Evolutionary conservation across 2,888 invertebrate genomes (phyloP), one percentile per base, ranked within the genome.

Genomic region (Eristalinus sepulchralis): DNA sequence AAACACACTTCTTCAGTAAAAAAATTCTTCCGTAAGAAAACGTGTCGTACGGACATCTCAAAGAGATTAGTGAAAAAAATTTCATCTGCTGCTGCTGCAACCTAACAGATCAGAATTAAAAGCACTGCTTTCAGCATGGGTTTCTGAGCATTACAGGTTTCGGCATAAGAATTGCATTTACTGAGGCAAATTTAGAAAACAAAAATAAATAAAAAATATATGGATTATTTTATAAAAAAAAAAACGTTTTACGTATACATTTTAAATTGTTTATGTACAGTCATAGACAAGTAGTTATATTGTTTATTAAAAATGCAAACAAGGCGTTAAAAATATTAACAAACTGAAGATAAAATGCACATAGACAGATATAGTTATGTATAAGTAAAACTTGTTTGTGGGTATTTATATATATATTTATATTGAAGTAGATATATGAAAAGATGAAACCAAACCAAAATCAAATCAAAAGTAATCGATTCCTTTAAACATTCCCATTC

Each of bases 401-500:
- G 22, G 13, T 66, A 53, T 67, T 67, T 22, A 36, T 76, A 62
- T 67, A 72, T 11, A 72, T 10, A 63, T 17, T 60, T 24, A 20
- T 63, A 13, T 31, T 13, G 1, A 36, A 59, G 22, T 72, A 63
- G 27, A 36, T 33, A 53, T 60, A 10, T 13, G 72, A 47, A 17
- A 17, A 4, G 76, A 31, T n/a, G 47, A 53, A 33, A 11, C 9
- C 3, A 1, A 68, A 55, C 53, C 27, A 24, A 67, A 47, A 84
- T 67, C 47, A 57, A 62, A 60, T 73, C 20, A 72, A 67, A 67
- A 36, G 68, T 17, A 72, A 66, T 68, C 57, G 73, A 68, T 75
- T 86, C 78, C 66, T 86, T 86, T 67, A 83, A 83, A 86, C 86
- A 86, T 86, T 86, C 83, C 86, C 86, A 86, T 86, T 86, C 86